Base-by-base conservation (phyloP, 2,888 invertebrate species). In the Eristalis tenax region DNA sequence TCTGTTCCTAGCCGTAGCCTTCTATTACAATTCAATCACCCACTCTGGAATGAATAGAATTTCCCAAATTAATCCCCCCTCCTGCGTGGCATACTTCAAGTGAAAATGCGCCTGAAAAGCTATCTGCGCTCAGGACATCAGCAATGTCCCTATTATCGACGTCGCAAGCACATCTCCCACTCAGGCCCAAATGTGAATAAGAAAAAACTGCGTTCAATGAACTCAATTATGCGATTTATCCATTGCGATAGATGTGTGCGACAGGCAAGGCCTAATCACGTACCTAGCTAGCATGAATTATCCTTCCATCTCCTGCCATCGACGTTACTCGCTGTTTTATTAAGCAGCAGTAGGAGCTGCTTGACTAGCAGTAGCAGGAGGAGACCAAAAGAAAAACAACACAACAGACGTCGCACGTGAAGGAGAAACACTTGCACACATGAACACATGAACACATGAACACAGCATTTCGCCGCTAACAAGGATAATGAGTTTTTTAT, bases 401-500 rank as follows among this genome's bases (percentile, higher is more conserved):
- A 66, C 65, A 65, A 26, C 8, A 28, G 38, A 50, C n/a, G 23
- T 32, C 43, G 74, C 78, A 82, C 70, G 81, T 82, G 74, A 78
- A 79, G 56, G 63, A 43, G 73, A 79, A 79, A 75, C 79, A 75
- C 64, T 79, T 83, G 74, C 76, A 84, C 80, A 84, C 84, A 84
- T 56, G 80, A 79, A 83, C 59, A 86, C 69, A 56, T 28, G 28
- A 28, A 84, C 79, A 84, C 84, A 84, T 56, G 80, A 79, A 83
- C 59, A 86, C 70, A 57, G 13, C 22, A 76, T 80, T 80, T 87
- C 79, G 23, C 79, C 68, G 87, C 83, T 87, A 87, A 87, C 83
- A 83, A 83, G 87, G 80, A 87, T 87, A 87, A 87, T 87, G 79
- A 83, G 87, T 83, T 87, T 87, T 83, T 83, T 87, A 87, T 87